Conservation (phyloP, 2,797 vertebrate species). For the Hapalemur alaotrensis region DNA sequence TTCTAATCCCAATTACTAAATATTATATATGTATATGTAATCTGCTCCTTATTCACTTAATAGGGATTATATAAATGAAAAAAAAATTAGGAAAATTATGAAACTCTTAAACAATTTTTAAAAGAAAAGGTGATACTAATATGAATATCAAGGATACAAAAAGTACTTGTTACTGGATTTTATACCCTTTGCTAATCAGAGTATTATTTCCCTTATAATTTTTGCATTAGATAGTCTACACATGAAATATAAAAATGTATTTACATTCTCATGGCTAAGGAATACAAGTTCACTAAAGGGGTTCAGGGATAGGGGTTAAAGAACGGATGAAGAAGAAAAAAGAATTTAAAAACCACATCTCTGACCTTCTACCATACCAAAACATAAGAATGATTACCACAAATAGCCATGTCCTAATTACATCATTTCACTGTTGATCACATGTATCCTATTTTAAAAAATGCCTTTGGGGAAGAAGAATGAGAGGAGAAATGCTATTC, state of each 20-base stretch:
- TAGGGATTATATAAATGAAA: background rate
- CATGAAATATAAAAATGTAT: background rate
- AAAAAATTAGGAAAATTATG: background rate
- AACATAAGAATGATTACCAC: background rate
- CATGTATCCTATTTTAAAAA: slow-evolving; percentile 52
- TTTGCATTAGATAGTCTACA: background rate
- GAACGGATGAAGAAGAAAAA: background rate
- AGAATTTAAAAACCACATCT: background rate
- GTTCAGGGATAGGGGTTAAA: background rate
- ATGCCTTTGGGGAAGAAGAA: slow-evolving; percentile 24
- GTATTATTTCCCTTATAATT: background rate
- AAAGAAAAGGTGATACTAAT: background rate
- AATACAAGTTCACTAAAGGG: background rate
- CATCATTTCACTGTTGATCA: slow-evolving; percentile 55
- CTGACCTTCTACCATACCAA: background rate
- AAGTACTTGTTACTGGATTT: background rate
- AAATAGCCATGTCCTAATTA: slow-evolving; percentile 49
- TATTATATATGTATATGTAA: background rate
- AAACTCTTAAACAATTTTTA: background rate
- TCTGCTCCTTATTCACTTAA: background rate
- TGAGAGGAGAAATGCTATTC: slow-evolving; percentile 33
- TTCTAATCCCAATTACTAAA: background rate
- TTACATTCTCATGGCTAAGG: background rate
- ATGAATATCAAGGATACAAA: background rate
- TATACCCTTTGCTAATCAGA: background rate